A percentile compares a stretch with the other conserved stretches of the same genome.
These are phyloP conservation scores for Tenthredo livida DNA, from an alignment of 2,888 invertebrate species.

Conservation along the genomic window DNA sequence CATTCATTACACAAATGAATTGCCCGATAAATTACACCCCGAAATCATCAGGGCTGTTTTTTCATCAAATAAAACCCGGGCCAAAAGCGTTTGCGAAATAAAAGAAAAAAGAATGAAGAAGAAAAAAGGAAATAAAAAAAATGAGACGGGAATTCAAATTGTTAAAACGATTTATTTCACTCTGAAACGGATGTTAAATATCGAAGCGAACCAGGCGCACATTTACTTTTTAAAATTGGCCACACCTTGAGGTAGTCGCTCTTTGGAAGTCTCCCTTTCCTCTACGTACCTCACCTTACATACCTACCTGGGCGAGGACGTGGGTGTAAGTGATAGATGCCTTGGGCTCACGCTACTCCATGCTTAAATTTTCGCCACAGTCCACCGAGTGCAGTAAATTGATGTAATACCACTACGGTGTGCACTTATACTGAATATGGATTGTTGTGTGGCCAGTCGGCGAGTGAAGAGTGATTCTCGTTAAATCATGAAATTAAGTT, in stretches of 20 bases:
- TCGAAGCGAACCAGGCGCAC: not conserved
- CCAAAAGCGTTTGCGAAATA: not conserved
- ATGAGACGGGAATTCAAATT: not conserved
- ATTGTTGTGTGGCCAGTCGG: not conserved
- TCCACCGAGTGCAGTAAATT: not conserved
- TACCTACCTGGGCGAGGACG: not conserved
- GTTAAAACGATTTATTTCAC: not conserved
- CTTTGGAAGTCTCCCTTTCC: not conserved
- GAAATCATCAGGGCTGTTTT: not conserved
- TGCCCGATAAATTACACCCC: not conserved
- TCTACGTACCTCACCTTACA: not conserved
- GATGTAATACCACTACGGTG: not conserved
- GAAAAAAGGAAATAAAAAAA: not conserved
- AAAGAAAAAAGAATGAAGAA: not conserved
- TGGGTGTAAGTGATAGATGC: conserved; percentile 43
- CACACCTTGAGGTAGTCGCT: conserved; percentile 38
- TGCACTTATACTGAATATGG: not conserved
- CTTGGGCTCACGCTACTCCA: conserved; percentile 35
- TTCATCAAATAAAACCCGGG: not conserved
- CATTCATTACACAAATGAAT: not conserved
- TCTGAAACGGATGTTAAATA: not conserved
- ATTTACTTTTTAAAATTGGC: conserved; percentile 25
- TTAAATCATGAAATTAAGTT: conserved; percentile 15
- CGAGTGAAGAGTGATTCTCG: not conserved
- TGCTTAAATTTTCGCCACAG: conserved; percentile 30